A percentile compares a stretch with the other conserved stretches of the same genome.
phyloP scores from a whole-genome alignment of 1,140 invertebrate genomes.

The Akabosia matsudoensis region DNA sequence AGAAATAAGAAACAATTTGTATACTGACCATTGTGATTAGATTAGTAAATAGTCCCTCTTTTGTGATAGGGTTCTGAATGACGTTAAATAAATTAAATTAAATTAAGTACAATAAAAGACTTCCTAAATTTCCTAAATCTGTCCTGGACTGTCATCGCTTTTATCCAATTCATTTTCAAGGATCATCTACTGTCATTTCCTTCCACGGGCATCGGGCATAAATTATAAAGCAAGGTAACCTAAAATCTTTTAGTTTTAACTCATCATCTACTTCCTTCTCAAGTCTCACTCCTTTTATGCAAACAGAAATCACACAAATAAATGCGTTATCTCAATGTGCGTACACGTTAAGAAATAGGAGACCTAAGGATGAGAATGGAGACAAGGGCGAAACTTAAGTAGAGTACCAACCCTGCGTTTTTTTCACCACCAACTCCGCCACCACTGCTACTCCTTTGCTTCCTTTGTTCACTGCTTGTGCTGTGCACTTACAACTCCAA shows the following conservation, averaged over 20 bases:
- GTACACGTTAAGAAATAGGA: constrained; percentile 1
- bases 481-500: neutral
- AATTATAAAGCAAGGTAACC: too few relatives aligned
- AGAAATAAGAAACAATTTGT: too few relatives aligned
- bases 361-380: too few relatives aligned
- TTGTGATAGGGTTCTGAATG: too few relatives aligned
- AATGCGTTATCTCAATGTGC: neutral
- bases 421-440: constrained; percentile 19
- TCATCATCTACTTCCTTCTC: neutral
- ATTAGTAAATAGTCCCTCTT: too few relatives aligned
- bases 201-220: neutral
- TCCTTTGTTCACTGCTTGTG: too few relatives aligned
- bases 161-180: neutral
- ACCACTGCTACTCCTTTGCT: neutral
- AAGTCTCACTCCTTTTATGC: neutral
- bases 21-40: too few relatives aligned
- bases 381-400: neutral
- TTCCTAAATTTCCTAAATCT: too few relatives aligned
- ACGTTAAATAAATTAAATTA: too few relatives aligned
- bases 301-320: neutral
- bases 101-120: too few relatives aligned
- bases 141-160: too few relatives aligned
- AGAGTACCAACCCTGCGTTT: constrained; percentile 9
- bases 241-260: constrained; percentile 1
- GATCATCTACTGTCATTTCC: neutral